Evolutionary conservation across 2,888 invertebrate species (phyloP), one percentile per base, ranked within the genome.

Genomic region (Andrena chrysosceles): DNA sequence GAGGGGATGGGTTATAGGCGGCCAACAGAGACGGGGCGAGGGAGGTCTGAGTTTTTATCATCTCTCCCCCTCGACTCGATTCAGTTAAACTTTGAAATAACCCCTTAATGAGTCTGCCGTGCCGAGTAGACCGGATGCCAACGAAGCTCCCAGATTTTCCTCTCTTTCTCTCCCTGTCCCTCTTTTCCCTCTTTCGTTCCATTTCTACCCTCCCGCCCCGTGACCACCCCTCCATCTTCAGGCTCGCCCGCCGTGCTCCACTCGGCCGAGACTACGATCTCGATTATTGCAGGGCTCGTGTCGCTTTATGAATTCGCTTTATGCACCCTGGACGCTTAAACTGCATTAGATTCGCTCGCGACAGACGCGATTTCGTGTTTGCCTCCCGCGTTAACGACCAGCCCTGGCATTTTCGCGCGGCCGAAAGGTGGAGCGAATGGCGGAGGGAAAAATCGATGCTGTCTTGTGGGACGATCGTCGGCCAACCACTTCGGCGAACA

Each of bases 1-100:
- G 29, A 54, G 67, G 62, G 42, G 81, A 42, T 52, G 68, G 78
- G 67, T 54, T 62, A 35, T 49, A 71, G 76, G 66, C 64, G 60
- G 80, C 54, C 66, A 63, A 64, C 49, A 31, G 75, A 20, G 63
- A 59, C 62, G 42, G 71, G 60, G 48, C 77, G 66, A 70, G 79
- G 81, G 76, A 75, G 81, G 82, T 84, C 86, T 69, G 87, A 89
- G 87, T 89, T 89, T 89, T 89, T 87, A 86, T 89, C 87, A 85
- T 89, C 87, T 87, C 87, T 87, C 77, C 82, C 87, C 87, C 89
- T 89, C 87, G 85, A 85, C 91, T 90, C 88, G 87, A 92, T 92
- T 90, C 91, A 89, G 90, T 92, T 92, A 91, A 91, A 91, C 91
- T 92, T 92, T 91, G 88, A 92, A 92, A 92, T 92, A 92, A 92